Evolutionary conservation across 2,888 invertebrate species (phyloP).

Genomic region (Papilio elwesi): DNA sequence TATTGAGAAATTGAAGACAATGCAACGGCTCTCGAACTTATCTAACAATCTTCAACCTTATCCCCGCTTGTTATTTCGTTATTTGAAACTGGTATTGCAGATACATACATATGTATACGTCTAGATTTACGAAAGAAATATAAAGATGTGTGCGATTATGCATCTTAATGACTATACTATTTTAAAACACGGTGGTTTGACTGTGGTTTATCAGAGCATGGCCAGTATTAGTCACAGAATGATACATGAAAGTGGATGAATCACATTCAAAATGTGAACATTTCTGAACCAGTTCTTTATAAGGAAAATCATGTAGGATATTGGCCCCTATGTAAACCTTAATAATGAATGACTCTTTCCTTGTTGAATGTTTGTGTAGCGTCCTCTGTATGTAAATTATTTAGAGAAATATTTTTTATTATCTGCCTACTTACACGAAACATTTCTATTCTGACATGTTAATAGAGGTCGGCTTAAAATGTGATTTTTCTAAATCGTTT

Average conservation of each 20-base stretch:
- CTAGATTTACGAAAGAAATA: conserved; percentile 30
- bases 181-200: conserved; percentile 17
- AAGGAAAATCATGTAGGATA: background rate
- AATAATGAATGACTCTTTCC: conserved; percentile 3
- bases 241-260: conserved; percentile 30
- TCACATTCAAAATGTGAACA: conserved; percentile 23
- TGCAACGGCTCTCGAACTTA: conserved; percentile 55
- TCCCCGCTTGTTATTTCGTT: conserved; percentile 34
- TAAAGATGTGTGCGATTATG: conserved; percentile 20
- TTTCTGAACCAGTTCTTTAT: background rate
- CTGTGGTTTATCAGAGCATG: conserved; percentile 34
- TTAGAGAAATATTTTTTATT: too few species aligned
- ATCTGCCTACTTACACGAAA: too few species aligned
- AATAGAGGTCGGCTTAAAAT: too few species aligned
- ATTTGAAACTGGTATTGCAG: conserved; percentile 12
- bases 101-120: conserved; percentile 17
- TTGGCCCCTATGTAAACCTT: background rate
- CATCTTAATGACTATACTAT: conserved; percentile 12
- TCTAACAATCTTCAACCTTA: conserved; percentile 42
- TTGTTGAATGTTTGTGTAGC: conserved; percentile 7
- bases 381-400: background rate
- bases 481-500: too few species aligned
- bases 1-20: conserved; percentile 62
- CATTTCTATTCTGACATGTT: too few species aligned
- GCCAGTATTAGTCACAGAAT: conserved; percentile 36